Base-by-base conservation (phyloP, 37 sponge, comb jelly and placozoan species). In the Eunapius fragilis region DNA sequence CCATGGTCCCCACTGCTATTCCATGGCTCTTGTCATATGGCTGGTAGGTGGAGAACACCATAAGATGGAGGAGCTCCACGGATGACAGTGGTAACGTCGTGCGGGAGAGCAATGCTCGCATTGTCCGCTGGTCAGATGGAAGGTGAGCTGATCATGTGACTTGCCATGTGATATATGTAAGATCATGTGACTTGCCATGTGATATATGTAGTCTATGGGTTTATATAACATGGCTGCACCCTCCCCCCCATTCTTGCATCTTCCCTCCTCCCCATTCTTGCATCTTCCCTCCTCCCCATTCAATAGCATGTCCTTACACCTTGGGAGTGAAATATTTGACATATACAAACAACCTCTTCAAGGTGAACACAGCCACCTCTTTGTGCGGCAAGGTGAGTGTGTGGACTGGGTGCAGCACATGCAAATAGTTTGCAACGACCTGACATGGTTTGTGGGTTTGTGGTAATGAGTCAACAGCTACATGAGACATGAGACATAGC, bases 271-370 rank as follows among this genome's bases (percentile, higher is more conserved):
- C 4, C 47, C 47, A 45, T 45, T 9, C 47, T 9, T 9, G 9
- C 9, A 11, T 9, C 47, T 11, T 45, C 47, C 47, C 47, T 45
- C 47, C 47, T 45, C 47, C 47, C 47, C 47, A 45, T 11, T 45
- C 45, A 19, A 3, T 28, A 93, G 86, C 69, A 92, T 92, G 89
- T 93, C 93, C 67, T 84, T 98, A 77, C 87, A 85, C 67, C 90
- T 98, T 0, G 99, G 99, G 31, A 82, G 81, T 30, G 99, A 98
- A 89, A 92, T 97, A 78, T 98, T 98, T 86, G 99, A 98, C 77
- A 91, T 98, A 35, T 74, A 87, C 84, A 79, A 88, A 37, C 90
- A 92, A 74, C 86, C 87, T 23, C 48, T 92, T 38, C 83, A 86
- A 23, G 93, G 94, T 37, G 85, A 88, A 32, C 87, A 77, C 83